These are phyloP conservation scores for Malthinus flaveolus DNA, from an alignment of 2,888 invertebrate species.

Conservation along the genomic window DNA sequence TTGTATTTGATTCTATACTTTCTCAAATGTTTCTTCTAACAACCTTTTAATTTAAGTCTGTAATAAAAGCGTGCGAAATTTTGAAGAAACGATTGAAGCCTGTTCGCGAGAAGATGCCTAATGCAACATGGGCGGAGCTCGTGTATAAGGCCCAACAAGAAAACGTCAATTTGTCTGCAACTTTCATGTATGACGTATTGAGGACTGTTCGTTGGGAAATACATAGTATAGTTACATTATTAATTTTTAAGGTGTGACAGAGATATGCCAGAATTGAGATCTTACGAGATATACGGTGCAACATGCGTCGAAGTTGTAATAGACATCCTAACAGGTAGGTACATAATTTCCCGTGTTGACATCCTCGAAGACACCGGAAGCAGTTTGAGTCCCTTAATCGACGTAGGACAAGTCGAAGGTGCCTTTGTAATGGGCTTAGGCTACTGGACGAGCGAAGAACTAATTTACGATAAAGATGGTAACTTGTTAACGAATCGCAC, in stretches of 20 bases:
- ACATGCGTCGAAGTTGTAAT: slow-evolving; percentile 72
- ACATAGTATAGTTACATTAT: no score
- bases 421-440: slow-evolving; percentile 67
- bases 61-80: slow-evolving; percentile 65
- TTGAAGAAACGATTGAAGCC: slow-evolving; percentile 64
- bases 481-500: slow-evolving; percentile 73
- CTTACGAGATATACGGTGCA: slow-evolving; percentile 60
- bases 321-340: slow-evolving; percentile 78
- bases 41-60: neutral
- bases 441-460: slow-evolving; percentile 74
- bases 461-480: slow-evolving; percentile 67
- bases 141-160: slow-evolving; percentile 57
- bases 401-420: slow-evolving; percentile 78
- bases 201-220: no score
- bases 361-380: slow-evolving; percentile 75
- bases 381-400: slow-evolving; percentile 72
- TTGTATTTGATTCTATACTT: neutral
- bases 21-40: no score
- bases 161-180: slow-evolving; percentile 64
- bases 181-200: slow-evolving; percentile 58
- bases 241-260: no score
- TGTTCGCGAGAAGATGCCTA: slow-evolving; percentile 57
- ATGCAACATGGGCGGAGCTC: slow-evolving; percentile 62
- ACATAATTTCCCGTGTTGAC: slow-evolving; percentile 68
- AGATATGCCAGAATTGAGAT: neutral